Evolutionary conservation across 2,888 invertebrate species (phyloP), one percentile per base, ranked within the genome.

Genomic region (Bembecia ichneumoniformis): DNA sequence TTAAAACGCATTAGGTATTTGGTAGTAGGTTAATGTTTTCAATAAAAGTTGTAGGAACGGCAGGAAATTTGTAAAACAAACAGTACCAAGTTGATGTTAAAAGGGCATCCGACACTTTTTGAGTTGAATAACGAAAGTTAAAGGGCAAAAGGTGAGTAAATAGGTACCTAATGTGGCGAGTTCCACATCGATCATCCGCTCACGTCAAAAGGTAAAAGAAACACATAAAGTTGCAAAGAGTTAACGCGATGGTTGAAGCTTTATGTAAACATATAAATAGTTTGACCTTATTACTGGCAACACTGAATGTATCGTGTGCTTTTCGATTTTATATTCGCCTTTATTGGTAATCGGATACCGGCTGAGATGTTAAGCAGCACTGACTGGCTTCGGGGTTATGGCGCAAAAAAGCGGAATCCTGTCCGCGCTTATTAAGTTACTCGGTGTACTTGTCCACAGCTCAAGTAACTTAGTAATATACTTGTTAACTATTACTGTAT

Each of bases 131-230:
- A 35, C 47, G 46, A 48, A 48, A 48, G 35, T 50, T 48, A 40
- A 48, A 50, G 52, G 50, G 46, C 16, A 46, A n/a, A 46, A 43
- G 35, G 46, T 40, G 40, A 40, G 40, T 40, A 40, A 40, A 14
- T 40, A 45, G 48, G 50, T 52, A 52, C 48, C 50, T 52, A 50
- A 52, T 48, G 50, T 50, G 50, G 48, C 52, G 47, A 50, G 48
- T 46, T 35, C 47, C 5, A 11, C 56, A 55, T 56, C 56, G 43
- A 56, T 55, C 55, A 50, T 52, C 36, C 47, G 48, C 51, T 50
- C 47, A 49, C 36, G 54, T 52, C 54, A 54, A 48, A 52, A 47
- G 50, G 49, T 45, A 45, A 49, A 44, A 48, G 28, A 40, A 14
- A 35, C 48, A 40, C 40, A 40, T 40, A 40, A n/a, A 40, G 13